A percentile compares a stretch with the other conserved stretches of the same genome.
These are phyloP conservation scores for Villa cingulata DNA, from an alignment of 2,888 invertebrate genomes.

Conservation along the genomic window DNA sequence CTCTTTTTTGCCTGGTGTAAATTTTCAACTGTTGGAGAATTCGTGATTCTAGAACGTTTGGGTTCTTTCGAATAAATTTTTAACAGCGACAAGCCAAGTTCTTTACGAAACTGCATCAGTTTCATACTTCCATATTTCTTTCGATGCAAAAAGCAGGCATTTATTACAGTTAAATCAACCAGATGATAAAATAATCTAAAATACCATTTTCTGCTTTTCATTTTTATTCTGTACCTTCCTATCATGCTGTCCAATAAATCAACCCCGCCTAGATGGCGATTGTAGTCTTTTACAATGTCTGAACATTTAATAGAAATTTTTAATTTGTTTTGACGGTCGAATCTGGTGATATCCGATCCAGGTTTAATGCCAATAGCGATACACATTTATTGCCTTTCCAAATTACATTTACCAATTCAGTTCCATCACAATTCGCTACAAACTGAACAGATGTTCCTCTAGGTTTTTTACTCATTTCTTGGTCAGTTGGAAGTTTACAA, in stretches of 20 bases:
- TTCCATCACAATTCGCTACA: not conserved
- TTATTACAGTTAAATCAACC: constrained; percentile 8
- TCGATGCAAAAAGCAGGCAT: too few relatives aligned
- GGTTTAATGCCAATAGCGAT: constrained; percentile 6
- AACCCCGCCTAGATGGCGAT: constrained; percentile 3
- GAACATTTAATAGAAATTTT: constrained; percentile 6
- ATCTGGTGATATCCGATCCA: constrained; percentile 1
- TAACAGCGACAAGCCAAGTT: too few relatives aligned
- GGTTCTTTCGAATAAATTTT: too few relatives aligned
- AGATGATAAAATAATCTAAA: too few relatives aligned
- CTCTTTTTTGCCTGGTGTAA: too few relatives aligned
- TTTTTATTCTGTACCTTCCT: constrained; percentile 8
- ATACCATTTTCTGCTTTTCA: constrained; percentile 9
- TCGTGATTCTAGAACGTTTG: too few relatives aligned
- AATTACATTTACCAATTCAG: constrained; percentile 1
- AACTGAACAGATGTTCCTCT: not conserved
- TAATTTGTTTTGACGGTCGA: constrained; percentile 5
- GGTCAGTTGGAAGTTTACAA: not conserved
- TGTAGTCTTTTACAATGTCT: constrained; percentile 4
- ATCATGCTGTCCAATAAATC: constrained; percentile 11
- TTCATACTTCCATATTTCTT: too few relatives aligned
- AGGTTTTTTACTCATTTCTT: not conserved
- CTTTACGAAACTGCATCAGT: too few relatives aligned
- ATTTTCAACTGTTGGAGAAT: too few relatives aligned
- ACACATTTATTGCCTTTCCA: not conserved